A percentile compares a stretch with the other conserved stretches of the same genome.
These are phyloP conservation scores for Scomber colias DNA, from an alignment of 2,113 vertebrate genomes.

Conservation along the genomic window DNA sequence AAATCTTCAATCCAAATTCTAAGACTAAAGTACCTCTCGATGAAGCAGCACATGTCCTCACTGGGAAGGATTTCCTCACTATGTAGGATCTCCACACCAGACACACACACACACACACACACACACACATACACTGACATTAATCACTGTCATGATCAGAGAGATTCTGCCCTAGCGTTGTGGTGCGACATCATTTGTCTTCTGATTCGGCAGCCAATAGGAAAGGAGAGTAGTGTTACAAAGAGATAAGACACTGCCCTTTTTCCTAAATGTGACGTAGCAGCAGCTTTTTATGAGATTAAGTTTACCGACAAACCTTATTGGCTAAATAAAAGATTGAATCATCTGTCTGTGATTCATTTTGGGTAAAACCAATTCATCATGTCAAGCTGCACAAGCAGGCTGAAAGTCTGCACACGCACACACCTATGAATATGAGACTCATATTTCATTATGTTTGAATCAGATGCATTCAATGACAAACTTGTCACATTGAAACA, in stretches of 20 bases:
- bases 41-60: neutral
- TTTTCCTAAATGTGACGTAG: constrained; percentile 1
- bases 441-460: too few species aligned
- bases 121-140: neutral
- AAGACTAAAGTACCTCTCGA: neutral
- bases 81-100: too few species aligned
- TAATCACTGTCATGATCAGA: constrained; percentile 33
- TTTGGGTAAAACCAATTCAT: neutral
- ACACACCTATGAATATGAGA: too few species aligned
- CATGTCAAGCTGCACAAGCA: neutral
- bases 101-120: constrained; percentile 6
- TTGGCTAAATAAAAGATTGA: constrained; percentile 1
- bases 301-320: neutral
- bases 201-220: constrained; percentile 36
- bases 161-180: neutral
- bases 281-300: constrained; percentile 12
- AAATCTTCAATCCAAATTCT: too few species aligned
- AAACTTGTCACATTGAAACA: too few species aligned
- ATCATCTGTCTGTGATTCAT: neutral
- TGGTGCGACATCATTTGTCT: constrained; percentile 26
- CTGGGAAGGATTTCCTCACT: too few species aligned
- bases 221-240: neutral
- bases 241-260: neutral
- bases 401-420: neutral
- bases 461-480: too few species aligned